phyloP scores from a whole-genome alignment of 2,888 invertebrate genomes.

The Dascillus cervinus region DNA sequence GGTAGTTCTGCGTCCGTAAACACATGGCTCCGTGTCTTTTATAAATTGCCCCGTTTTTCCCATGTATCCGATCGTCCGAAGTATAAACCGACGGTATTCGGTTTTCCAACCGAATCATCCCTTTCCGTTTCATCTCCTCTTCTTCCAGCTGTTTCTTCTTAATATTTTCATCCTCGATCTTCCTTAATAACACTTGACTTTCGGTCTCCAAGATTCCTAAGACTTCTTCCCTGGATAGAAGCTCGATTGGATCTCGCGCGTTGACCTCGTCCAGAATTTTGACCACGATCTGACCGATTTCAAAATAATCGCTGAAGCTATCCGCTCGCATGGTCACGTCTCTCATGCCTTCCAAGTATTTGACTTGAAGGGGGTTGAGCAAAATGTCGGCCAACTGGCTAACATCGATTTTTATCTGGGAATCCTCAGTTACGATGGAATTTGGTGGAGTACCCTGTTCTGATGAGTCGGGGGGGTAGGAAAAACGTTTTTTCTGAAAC shows the following conservation, averaged over 20 bases:
- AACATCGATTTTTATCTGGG: not conserved
- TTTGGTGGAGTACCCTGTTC: not conserved
- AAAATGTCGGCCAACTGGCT: not conserved
- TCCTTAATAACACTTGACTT: not conserved
- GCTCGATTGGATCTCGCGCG: slow-evolving; percentile 4
- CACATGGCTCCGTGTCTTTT: slow-evolving; percentile 73
- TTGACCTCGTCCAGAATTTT: slow-evolving; percentile 6
- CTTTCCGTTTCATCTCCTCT: slow-evolving; percentile 5
- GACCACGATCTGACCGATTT: slow-evolving; percentile 5
- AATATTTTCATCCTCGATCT: not conserved
- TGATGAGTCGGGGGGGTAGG: not conserved
- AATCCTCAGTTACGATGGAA: not conserved
- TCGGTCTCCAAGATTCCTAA: not conserved
- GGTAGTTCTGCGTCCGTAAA: slow-evolving; percentile 84
- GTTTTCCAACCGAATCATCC: slow-evolving; percentile 2
- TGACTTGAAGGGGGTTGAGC: slow-evolving; percentile 7
- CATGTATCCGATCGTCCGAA: slow-evolving; percentile 32
- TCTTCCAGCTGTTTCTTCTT: slow-evolving; percentile 6
- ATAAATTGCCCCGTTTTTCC: slow-evolving; percentile 65
- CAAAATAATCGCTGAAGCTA: not conserved
- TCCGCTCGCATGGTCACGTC: slow-evolving; percentile 1
- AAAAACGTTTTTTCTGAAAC: slow-evolving; percentile 6
- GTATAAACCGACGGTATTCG: slow-evolving; percentile 5
- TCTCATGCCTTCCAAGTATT: slow-evolving; percentile 10
- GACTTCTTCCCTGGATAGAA: not conserved